Conservation (phyloP, 23 tunicate genomes). For the Aplidium turbinatum region DNA sequence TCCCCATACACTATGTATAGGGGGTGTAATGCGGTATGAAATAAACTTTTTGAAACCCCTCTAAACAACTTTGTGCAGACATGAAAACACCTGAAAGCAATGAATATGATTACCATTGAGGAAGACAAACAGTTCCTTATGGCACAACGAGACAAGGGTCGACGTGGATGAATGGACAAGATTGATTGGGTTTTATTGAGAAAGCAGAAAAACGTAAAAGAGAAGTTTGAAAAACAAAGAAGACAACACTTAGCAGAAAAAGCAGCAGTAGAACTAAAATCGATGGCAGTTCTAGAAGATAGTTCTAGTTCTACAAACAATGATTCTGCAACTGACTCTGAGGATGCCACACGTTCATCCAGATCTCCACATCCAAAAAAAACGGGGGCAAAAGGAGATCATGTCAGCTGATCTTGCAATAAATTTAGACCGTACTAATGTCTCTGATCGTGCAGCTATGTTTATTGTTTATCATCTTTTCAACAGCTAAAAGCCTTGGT, state of each 20-base stretch:
- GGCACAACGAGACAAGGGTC: constrained; percentile 11
- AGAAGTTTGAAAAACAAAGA: not conserved
- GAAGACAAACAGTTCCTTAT: constrained; percentile 8
- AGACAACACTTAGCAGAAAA: no score
- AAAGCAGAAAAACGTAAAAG: not conserved
- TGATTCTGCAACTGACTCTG: constrained; percentile 15
- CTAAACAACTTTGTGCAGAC: no score
- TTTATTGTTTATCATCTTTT: constrained; percentile 15
- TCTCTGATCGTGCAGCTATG: constrained; percentile 16
- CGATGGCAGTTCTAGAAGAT: not conserved
- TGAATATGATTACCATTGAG: constrained; percentile 1
- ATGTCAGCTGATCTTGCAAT: constrained; percentile 6
- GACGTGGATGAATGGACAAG: constrained; percentile 1
- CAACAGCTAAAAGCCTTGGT: constrained; percentile 13
- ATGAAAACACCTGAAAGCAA: no score
- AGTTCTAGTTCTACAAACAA: no score
- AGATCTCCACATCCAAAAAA: no score
- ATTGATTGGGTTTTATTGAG: constrained; percentile 1
- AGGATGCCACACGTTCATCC: not conserved
- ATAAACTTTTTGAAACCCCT: no score
- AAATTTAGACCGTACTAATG: constrained; percentile 5
- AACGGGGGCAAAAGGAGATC: not conserved
- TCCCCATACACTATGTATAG: no score
- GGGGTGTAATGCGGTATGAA: no score
- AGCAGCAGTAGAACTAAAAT: constrained; percentile 13